Percentiles rank a stretch among this genome's conserved stretches.
Conservation (phyloP, 2,888 invertebrate species). For the Sipha maydis region DNA sequence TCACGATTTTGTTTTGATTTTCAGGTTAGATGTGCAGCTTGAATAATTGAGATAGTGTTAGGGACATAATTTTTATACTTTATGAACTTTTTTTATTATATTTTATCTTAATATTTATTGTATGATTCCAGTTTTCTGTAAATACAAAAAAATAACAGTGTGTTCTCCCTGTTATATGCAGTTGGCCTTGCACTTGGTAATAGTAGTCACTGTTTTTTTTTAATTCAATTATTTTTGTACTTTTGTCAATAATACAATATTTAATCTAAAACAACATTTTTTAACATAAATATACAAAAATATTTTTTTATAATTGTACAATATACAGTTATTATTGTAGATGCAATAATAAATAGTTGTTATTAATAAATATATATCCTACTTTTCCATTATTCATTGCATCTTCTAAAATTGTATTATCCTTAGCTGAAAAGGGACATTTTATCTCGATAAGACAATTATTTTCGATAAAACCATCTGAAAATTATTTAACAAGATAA, state of each 20-base stretch:
- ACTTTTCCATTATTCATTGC: conserved; percentile 16
- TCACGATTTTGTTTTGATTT: no score
- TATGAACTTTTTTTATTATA: no score
- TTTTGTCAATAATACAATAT: conserved; percentile 29
- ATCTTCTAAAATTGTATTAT: conserved; percentile 3
- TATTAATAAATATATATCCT: conserved; percentile 26
- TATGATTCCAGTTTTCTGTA: conserved; percentile 30
- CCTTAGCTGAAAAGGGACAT: no score
- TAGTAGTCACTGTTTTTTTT: conserved; percentile 24
- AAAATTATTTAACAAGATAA: background rate
- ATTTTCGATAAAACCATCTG: no score
- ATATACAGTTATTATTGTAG: conserved; percentile 1
- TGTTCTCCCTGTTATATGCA: conserved; percentile 34
- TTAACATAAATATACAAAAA: conserved; percentile 1
- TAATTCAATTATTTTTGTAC: conserved; percentile 21
- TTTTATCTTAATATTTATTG: conserved; percentile 7
- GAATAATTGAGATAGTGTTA: no score
- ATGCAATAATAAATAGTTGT: conserved; percentile 2
- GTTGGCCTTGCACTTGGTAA: conserved; percentile 23
- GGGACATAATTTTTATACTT: no score
- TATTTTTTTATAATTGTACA: background rate
- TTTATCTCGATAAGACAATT: conserved; percentile 10
- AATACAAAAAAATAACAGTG: conserved; percentile 31
- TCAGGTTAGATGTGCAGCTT: no score
- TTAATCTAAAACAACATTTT: conserved; percentile 13